Evolutionary conservation across 2,113 vertebrate species (phyloP).

Genomic region (Pseudonaja textilis): DNA sequence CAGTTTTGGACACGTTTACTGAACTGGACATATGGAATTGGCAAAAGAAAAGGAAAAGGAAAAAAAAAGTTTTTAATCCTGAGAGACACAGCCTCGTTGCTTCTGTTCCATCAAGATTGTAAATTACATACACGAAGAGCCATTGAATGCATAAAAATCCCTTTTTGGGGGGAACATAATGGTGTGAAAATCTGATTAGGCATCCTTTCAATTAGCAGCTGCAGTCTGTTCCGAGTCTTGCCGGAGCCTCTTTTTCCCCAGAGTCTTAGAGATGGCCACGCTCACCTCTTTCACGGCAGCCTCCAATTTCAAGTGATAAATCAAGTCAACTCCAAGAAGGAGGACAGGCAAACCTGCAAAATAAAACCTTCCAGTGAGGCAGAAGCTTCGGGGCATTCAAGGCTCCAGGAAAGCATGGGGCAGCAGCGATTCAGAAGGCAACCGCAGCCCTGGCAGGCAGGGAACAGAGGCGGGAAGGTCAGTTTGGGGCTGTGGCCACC

Average conservation of each 20-base stretch:
- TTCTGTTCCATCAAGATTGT: background rate
- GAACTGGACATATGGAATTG: background rate
- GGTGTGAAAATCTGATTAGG: background rate
- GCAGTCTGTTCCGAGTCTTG: background rate
- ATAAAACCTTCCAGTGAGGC: conserved; percentile 24
- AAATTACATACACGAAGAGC: background rate
- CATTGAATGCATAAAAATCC: background rate
- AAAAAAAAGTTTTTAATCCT: background rate
- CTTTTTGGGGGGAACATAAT: background rate
- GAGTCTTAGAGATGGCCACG: rapidly evolving
- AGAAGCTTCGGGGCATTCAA: conserved; percentile 46
- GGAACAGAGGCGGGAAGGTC: conserved; percentile 38
- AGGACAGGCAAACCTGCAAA: background rate
- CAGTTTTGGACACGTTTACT: too few species aligned
- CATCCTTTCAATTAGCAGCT: background rate
- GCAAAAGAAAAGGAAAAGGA: background rate
- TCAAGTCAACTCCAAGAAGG: background rate
- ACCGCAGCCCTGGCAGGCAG: conserved; percentile 39
- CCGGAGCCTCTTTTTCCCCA: rapidly evolving
- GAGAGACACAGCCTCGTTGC: background rate
- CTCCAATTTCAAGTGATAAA: conserved; percentile 24
- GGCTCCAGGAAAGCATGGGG: conserved; percentile 28
- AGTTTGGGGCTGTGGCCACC: conserved; percentile 41
- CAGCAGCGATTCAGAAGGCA: conserved; percentile 55
- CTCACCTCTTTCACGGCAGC: conserved; percentile 23